Evolutionary conservation across 53 echinoderm and acorn worm species (phyloP).

Genomic region (Echinometra lucunter): DNA sequence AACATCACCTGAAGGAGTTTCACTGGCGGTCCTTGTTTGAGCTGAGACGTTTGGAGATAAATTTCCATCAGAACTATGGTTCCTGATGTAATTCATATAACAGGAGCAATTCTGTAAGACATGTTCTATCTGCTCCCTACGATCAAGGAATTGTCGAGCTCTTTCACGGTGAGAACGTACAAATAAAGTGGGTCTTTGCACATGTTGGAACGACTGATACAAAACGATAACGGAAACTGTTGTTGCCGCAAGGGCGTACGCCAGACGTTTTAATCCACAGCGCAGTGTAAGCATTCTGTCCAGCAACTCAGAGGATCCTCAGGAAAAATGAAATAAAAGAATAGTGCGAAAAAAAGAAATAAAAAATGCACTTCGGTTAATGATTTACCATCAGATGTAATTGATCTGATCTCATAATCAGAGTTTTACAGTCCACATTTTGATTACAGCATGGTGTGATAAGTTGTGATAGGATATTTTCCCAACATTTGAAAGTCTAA

Average conservation of each 20-base stretch:
- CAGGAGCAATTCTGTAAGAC: constrained; percentile 29
- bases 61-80: neutral
- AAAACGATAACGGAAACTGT: neutral
- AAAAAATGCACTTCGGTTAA: no score
- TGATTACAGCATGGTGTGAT: neutral
- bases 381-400: neutral
- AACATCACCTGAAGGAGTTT: neutral
- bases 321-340: neutral
- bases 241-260: neutral
- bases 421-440: neutral
- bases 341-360: neutral
- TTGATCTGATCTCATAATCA: neutral
- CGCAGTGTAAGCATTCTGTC: neutral
- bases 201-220: neutral
- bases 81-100: neutral
- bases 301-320: neutral
- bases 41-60: neutral
- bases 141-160: neutral
- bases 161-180: neutral
- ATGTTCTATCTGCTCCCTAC: neutral
- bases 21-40: neutral
- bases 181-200: neutral
- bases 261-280: neutral
- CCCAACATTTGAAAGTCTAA: neutral
- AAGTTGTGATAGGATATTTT: neutral